These are phyloP conservation scores for Drosophila grimshawi DNA, from an alignment of 1,140 invertebrate genomes.

Conservation along the genomic window DNA sequence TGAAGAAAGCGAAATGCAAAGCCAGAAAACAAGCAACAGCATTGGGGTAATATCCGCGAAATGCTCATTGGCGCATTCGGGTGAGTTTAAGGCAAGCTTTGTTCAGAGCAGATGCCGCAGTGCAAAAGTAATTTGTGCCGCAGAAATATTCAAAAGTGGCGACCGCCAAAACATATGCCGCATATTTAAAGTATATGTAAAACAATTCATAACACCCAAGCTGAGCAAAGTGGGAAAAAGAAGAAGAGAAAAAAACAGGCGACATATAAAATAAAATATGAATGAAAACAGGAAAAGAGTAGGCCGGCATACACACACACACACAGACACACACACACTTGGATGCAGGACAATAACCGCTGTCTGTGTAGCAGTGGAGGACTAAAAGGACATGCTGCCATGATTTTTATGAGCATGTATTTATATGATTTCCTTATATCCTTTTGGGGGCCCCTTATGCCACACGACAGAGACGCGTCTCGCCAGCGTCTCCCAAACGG, in stretches of 20 bases:
- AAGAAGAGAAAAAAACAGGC: constrained; percentile 23
- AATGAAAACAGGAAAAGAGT: constrained; percentile 34
- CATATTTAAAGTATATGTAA: constrained; percentile 59
- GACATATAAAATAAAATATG: constrained; percentile 43
- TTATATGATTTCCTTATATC: constrained; percentile 77
- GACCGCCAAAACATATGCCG: constrained; percentile 51
- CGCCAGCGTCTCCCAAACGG: constrained; percentile 43
- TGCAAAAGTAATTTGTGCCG: constrained; percentile 45
- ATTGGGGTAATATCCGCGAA: constrained; percentile 5
- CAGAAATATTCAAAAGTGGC: constrained; percentile 43
- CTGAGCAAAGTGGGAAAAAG: constrained; percentile 22
- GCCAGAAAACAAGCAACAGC: neutral
- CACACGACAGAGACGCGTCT: constrained; percentile 15
- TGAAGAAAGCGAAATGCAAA: neutral
- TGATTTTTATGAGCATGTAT: constrained; percentile 80
- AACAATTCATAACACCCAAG: constrained; percentile 51
- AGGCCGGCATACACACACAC: constrained; percentile 24
- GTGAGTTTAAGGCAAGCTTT: constrained; percentile 6
- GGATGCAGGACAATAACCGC: constrained; percentile 56
- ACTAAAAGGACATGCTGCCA: constrained; percentile 59
- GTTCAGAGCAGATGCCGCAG: constrained; percentile 22
- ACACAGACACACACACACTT: no score
- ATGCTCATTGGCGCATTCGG: constrained; percentile 6
- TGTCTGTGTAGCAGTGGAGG: constrained; percentile 2
- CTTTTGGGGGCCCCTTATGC: constrained; percentile 35